A percentile compares a stretch with the other conserved stretches of the same genome.
Evolutionary conservation across 2,113 vertebrate species (phyloP).

Genomic region (Eclectus roratus): DNA sequence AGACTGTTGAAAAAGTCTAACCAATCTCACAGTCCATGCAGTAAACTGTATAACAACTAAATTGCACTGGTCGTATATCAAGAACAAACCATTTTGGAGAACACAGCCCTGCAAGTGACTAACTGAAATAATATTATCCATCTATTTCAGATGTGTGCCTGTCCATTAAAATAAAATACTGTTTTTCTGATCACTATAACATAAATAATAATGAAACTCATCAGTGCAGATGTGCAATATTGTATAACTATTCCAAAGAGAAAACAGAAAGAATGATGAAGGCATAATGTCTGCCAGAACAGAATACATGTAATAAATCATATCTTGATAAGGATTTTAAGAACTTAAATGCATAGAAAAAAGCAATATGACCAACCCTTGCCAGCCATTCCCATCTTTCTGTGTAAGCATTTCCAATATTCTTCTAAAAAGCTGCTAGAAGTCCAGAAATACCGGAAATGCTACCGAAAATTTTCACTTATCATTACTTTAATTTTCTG

Average conservation of each 20-base stretch:
- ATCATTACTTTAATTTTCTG: conserved; percentile 12
- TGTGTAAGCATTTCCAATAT: neutral
- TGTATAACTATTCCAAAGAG: neutral
- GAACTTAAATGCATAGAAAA: neutral
- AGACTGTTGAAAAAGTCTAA: neutral
- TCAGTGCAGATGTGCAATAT: neutral
- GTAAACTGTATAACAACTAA: neutral
- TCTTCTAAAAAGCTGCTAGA: neutral
- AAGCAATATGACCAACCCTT: neutral
- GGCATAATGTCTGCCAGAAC: neutral
- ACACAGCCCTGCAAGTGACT: neutral
- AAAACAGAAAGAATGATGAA: conserved; percentile 30
- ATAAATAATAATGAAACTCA: neutral
- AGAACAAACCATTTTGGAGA: neutral
- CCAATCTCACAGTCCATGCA: neutral
- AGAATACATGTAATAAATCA: conserved; percentile 6
- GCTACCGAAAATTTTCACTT: neutral
- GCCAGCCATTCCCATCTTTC: neutral
- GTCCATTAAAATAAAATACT: neutral
- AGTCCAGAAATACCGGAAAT: neutral
- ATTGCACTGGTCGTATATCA: neutral
- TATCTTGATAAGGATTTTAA: neutral
- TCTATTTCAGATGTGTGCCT: neutral
- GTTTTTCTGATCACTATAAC: neutral
- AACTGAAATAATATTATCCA: neutral